Conservation (phyloP, 2,797 vertebrate species). For the Leptodactylus fallax region DNA sequence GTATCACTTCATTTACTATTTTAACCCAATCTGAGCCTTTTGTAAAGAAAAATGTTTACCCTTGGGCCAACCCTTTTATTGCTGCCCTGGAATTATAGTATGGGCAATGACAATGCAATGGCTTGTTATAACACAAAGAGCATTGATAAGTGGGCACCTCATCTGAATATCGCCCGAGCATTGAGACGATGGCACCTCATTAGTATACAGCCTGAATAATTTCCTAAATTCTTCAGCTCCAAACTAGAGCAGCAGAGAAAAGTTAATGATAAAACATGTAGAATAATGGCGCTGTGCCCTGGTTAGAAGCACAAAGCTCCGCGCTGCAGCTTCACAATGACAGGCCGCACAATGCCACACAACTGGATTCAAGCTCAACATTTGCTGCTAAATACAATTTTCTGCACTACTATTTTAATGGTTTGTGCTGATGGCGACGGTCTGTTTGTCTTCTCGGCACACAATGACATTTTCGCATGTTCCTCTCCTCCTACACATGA, state of each 20-base stretch:
- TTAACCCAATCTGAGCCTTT: too few relatives aligned
- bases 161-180: too few relatives aligned
- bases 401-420: neutral
- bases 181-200: neutral
- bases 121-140: too few relatives aligned
- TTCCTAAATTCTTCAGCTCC: conserved; percentile 4
- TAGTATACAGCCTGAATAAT: neutral
- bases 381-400: conserved; percentile 7
- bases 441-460: neutral
- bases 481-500: conserved; percentile 35
- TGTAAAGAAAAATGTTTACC: too few relatives aligned
- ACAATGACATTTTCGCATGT: conserved; percentile 37
- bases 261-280: conserved; percentile 21
- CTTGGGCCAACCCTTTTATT: too few relatives aligned
- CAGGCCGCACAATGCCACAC: neutral
- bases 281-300: neutral
- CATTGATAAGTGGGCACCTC: too few relatives aligned
- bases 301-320: neutral
- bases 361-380: conserved; percentile 1
- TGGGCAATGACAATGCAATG: too few relatives aligned
- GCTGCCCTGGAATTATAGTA: too few relatives aligned
- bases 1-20: too few relatives aligned
- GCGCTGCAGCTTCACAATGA: neutral
- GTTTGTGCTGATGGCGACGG: conserved; percentile 22
- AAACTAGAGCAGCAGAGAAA: neutral